Conservation (phyloP, 2,797 vertebrate species). For the Phrynocephalus guinanensis region DNA sequence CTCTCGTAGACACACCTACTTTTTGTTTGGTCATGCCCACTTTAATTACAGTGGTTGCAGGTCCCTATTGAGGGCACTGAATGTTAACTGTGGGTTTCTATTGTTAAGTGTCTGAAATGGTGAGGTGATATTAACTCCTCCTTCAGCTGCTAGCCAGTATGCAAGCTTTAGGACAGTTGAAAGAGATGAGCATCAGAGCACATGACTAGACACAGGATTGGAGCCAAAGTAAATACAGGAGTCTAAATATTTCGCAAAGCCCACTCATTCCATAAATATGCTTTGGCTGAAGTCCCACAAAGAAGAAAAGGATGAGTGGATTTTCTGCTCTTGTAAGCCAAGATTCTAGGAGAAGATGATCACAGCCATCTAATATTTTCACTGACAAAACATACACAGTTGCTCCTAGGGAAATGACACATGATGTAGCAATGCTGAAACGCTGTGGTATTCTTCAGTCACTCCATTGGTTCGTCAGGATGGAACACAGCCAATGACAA, state of each 20-base stretch:
- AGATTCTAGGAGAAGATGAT: slow-evolving; percentile 9
- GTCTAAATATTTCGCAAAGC: not conserved
- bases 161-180: not conserved
- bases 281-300: slow-evolving; percentile 36
- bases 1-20: not conserved
- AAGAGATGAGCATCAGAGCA: not conserved
- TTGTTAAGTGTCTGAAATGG: not conserved
- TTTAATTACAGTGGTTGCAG: not conserved
- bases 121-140: not conserved
- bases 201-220: slow-evolving; percentile 6
- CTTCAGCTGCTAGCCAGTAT: not conserved
- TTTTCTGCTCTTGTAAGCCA: not conserved
- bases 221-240: slow-evolving; percentile 23
- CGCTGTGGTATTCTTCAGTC: not conserved
- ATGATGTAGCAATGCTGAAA: not conserved
- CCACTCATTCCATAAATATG: slow-evolving; percentile 10
- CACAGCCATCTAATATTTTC: not conserved
- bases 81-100: not conserved
- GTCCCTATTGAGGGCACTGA: not conserved
- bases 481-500: not conserved
- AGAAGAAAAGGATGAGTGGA: slow-evolving; percentile 8
- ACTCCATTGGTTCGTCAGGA: not conserved
- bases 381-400: not conserved
- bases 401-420: slow-evolving; percentile 10
- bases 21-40: not conserved